Percentiles rank a stretch among this genome's conserved stretches.
Conservation (phyloP, 23 tunicate genomes). For the Diplosoma virens region DNA sequence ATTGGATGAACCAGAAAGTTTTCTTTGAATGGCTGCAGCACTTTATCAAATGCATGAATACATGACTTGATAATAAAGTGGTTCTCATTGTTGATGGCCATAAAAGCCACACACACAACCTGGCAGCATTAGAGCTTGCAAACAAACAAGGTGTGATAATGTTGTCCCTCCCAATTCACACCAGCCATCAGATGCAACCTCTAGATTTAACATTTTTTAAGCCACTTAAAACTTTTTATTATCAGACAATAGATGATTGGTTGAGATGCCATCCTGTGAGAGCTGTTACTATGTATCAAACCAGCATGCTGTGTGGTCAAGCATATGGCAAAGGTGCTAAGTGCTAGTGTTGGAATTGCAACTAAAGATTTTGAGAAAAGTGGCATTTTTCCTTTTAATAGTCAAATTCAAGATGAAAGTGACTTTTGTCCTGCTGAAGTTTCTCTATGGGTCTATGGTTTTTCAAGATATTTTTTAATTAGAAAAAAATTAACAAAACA, state of each 20-base stretch:
- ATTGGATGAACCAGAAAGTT: conserved; percentile 37
- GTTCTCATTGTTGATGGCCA: conserved; percentile 33
- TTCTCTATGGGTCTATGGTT: too few relatives aligned
- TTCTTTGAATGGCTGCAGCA: conserved; percentile 33
- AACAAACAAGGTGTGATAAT: conserved; percentile 24
- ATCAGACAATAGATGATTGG: conserved; percentile 26
- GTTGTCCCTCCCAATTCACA: conserved; percentile 37
- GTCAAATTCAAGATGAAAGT: too few relatives aligned
- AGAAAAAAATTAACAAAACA: too few relatives aligned
- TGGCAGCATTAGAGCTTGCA: conserved; percentile 13
- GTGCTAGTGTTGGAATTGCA: conserved; percentile 26
- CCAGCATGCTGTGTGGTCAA: conserved; percentile 24
- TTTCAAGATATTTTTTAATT: too few relatives aligned
- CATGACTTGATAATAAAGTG: conserved; percentile 5
- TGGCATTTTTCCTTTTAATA: too few relatives aligned
- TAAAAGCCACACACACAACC: conserved; percentile 36
- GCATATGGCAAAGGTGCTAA: conserved; percentile 37
- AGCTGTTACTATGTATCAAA: conserved; percentile 14
- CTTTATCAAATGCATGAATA: conserved; percentile 15
- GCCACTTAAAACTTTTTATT: conserved; percentile 30
- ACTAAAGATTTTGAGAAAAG: too few relatives aligned
- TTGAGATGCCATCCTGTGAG: conserved; percentile 39
- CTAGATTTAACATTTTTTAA: conserved; percentile 32
- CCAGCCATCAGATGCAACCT: conserved; percentile 38
- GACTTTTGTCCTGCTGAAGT: too few relatives aligned